phyloP scores from a whole-genome alignment of 2,113 vertebrate genomes.

The Heptranchias perlo region DNA sequence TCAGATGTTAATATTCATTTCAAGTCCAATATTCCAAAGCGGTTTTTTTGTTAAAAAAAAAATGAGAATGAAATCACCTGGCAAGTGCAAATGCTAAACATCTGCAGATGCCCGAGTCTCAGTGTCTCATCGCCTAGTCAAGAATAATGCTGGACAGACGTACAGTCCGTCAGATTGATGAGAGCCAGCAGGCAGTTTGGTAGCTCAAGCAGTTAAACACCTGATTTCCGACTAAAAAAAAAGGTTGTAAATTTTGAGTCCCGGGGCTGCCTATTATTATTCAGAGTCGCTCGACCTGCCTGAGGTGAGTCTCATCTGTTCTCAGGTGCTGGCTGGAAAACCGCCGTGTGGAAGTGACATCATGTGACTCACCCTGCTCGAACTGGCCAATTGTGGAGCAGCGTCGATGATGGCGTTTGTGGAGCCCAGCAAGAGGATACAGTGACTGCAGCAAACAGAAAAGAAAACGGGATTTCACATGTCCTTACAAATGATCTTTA shows the following conservation, averaged over 20 bases:
- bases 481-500: background rate
- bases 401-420: background rate
- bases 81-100: background rate
- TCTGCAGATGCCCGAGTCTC: background rate
- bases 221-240: slow-evolving; percentile 22
- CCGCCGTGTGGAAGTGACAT: background rate
- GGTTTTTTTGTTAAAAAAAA: background rate
- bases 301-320: background rate
- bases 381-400: background rate
- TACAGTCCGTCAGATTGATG: background rate
- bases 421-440: background rate
- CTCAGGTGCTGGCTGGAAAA: background rate
- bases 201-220: background rate
- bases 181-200: background rate
- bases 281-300: background rate
- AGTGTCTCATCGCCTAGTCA: background rate
- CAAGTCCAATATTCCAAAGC: background rate
- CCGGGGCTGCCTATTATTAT: background rate
- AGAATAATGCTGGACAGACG: background rate
- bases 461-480: background rate
- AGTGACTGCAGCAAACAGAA: background rate
- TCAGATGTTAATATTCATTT: background rate
- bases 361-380: background rate
- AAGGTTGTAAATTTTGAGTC: background rate
- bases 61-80: background rate